Evolutionary conservation across 2,888 invertebrate genomes (phyloP).

Genomic region (Chydorus sphaericus): DNA sequence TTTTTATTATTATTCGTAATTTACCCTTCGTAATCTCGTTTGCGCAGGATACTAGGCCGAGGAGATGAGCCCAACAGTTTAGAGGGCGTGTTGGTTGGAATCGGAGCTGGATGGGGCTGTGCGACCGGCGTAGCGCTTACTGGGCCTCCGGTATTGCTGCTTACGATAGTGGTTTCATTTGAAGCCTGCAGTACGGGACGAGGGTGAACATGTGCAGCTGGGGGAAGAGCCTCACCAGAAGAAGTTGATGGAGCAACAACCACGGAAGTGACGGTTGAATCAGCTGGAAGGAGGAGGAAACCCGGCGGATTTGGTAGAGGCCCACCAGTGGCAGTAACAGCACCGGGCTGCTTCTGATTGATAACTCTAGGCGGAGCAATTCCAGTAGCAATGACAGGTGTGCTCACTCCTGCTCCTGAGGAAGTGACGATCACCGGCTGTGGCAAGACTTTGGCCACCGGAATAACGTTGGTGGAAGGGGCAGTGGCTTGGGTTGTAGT

Average conservation of each 20-base stretch:
- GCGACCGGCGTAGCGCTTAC: not conserved
- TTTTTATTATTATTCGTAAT: no score
- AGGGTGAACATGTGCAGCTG: not conserved
- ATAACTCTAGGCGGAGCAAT: no score
- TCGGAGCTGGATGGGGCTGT: not conserved
- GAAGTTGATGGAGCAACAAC: not conserved
- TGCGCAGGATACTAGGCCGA: constrained; percentile 69
- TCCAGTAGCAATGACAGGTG: not conserved
- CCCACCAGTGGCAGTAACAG: not conserved
- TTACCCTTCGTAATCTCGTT: constrained; percentile 67
- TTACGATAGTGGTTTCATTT: no score
- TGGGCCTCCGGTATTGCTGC: no score
- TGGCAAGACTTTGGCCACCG: constrained; percentile 11
- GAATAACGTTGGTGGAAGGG: not conserved
- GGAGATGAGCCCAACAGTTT: constrained; percentile 43
- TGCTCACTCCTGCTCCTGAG: not conserved
- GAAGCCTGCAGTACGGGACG: not conserved
- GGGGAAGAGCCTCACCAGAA: not conserved
- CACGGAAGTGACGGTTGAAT: not conserved
- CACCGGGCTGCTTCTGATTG: no score
- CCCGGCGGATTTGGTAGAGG: not conserved
- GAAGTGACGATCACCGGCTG: not conserved
- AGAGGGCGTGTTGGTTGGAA: constrained; percentile 17
- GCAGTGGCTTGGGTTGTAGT: not conserved
- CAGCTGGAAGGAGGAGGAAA: not conserved